These are phyloP conservation scores for Cydia amplana DNA, from an alignment of 1,140 invertebrate genomes.

Conservation along the genomic window DNA sequence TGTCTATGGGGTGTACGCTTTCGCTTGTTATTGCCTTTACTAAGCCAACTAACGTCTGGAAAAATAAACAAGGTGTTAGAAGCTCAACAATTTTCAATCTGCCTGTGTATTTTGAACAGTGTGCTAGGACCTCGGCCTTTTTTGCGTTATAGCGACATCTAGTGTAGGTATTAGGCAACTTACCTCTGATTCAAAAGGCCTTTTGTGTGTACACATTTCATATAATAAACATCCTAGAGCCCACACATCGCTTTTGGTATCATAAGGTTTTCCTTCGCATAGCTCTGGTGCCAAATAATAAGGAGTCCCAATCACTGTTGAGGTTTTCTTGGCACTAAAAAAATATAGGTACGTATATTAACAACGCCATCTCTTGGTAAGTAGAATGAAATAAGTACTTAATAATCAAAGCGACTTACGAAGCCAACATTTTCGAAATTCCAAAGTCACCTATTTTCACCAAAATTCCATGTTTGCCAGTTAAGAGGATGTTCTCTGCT, in stretches of 20 bases:
- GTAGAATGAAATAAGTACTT: not conserved
- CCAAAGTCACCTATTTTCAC: conserved; percentile 91
- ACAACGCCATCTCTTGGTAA: not conserved
- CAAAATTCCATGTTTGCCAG: conserved; percentile 80
- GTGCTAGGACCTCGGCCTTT: no score
- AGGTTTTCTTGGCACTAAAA: conserved; percentile 77
- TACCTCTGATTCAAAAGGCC: conserved; percentile 80
- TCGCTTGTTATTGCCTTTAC: conserved; percentile 79
- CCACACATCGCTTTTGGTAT: conserved; percentile 91
- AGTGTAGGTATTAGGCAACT: conserved; percentile 34
- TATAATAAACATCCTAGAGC: conserved; percentile 91
- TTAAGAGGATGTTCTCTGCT: conserved; percentile 87
- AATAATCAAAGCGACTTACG: conserved; percentile 45
- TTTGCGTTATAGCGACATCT: no score
- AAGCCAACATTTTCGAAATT: conserved; percentile 85
- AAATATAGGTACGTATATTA: conserved; percentile 24
- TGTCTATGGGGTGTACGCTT: conserved; percentile 75
- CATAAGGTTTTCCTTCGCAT: conserved; percentile 86
- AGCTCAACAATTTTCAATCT: no score
- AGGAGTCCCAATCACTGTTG: conserved; percentile 87
- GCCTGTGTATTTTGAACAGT: no score
- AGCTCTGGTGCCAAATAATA: conserved; percentile 94
- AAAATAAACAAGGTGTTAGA: no score
- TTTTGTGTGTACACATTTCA: conserved; percentile 83
- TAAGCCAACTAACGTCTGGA: conserved; percentile 76